These are phyloP conservation scores for Drosophila nr. perissopoda DNA, from an alignment of 2,888 invertebrate genomes.

Conservation along the genomic window DNA sequence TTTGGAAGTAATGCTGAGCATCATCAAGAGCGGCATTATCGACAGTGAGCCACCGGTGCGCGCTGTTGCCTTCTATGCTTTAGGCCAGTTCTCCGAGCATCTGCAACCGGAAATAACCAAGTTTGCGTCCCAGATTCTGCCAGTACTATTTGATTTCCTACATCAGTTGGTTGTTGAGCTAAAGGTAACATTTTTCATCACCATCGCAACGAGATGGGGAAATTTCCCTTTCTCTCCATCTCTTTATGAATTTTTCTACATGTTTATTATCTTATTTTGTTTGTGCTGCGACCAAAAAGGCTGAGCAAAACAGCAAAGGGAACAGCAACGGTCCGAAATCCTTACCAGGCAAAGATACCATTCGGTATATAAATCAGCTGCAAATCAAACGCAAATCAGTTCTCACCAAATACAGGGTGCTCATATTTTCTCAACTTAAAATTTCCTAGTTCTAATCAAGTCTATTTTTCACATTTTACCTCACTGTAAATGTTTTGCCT, in stretches of 20 bases:
- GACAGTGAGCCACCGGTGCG: slow-evolving; percentile 88
- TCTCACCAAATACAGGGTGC: slow-evolving; percentile 81
- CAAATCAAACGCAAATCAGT: slow-evolving; percentile 83
- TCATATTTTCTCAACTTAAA: slow-evolving; percentile 22
- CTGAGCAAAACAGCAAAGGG: slow-evolving; percentile 47
- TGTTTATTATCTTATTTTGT: slow-evolving; percentile 47
- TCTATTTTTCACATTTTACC: slow-evolving; percentile 22
- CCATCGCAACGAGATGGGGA: background rate
- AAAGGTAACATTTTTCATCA: slow-evolving; percentile 80
- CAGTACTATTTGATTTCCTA: slow-evolving; percentile 90
- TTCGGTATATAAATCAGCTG: slow-evolving; percentile 81
- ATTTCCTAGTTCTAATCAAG: slow-evolving; percentile 17
- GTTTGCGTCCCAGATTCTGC: slow-evolving; percentile 89
- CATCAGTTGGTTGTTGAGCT: slow-evolving; percentile 87
- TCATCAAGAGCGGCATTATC: slow-evolving; percentile 89
- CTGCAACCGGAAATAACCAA: slow-evolving; percentile 92
- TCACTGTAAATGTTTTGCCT: slow-evolving; percentile 21
- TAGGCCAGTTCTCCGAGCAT: slow-evolving; percentile 93
- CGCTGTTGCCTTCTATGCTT: slow-evolving; percentile 91
- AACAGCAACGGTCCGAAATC: slow-evolving; percentile 37
- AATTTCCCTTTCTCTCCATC: slow-evolving; percentile 1
- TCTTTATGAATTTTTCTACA: slow-evolving; percentile 15
- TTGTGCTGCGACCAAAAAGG: slow-evolving; percentile 59
- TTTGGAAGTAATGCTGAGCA: slow-evolving; percentile 89
- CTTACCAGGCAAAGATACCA: slow-evolving; percentile 75